Evolutionary conservation across 2,888 invertebrate species (phyloP), one percentile per base, ranked within the genome.

Genomic region (Pachycephus smyrnensis): DNA sequence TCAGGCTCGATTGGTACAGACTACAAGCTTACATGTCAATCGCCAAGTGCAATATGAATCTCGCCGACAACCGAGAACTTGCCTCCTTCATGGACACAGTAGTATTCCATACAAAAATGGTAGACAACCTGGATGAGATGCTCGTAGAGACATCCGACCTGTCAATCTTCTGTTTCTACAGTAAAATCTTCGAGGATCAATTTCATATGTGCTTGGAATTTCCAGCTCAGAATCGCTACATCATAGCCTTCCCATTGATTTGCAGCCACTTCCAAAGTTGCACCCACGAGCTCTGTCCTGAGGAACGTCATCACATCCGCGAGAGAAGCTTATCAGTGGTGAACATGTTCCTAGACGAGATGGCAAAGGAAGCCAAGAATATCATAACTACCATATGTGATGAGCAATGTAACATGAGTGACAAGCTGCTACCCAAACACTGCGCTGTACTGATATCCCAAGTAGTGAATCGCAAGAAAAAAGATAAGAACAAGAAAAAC

Each of bases 171-270:
- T 99, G 99, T 91, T 99, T 99, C 90, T 99, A 98, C 92, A 98
- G 96, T 88, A 96, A 97, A 92, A 97, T 98, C 91, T 99, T 99
- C 92, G 98, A 99, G 91, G 98, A 97, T 88, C 99, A 99, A 92
- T 99, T 99, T 91, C 98, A 98, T 89, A 98, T 98, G 97, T 99
- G 99, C 92, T 93, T 99, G 84, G 99, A 99, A 91, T 98, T 99
- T 90, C 99, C 99, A 40, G 98, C 99, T 33, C 99, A 99, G 92
- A 98, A 98, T 92, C 95, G 99, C 71, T 99, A 97, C 90, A 98
- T 99, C 82, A 97, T 99, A 84, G 98, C 99, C 76, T 99, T 99
- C 91, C 99, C 99, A 12, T 93, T 99, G 78, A 97, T 99, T 85
- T 99, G 99, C 92, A 97, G 98, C 83, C 99, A 99, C 92, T 99